Evolutionary conservation across 92 coral and sea anemone genomes (phyloP), one percentile per base, ranked within the genome.

Genomic region (Epizoanthus fatuus): DNA sequence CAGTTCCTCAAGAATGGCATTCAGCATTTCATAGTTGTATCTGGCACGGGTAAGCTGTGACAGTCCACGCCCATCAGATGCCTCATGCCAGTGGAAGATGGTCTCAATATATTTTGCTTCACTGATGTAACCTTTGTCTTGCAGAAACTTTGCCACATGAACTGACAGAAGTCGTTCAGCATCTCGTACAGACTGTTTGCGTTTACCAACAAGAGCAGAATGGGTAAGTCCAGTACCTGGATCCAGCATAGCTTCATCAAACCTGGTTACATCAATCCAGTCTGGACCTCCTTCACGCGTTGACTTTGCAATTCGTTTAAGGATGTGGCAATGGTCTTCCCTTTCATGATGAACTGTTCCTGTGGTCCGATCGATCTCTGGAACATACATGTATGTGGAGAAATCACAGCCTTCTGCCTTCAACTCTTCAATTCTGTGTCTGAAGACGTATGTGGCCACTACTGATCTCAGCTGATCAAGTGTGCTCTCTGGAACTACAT

Each of bases 21-120:
- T 91, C 7, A 94, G 63, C 98, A 94, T 94, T 0, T 71, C 85
- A 86, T 89, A 89, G 78, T 94, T 94, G 55, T 79, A 88, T n/a
- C 79, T 88, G 60, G 89, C 88, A 13, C 97, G 69, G 14, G 81
- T 80, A 55, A 93, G 76, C 85, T 94, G 81, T 5, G 93, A 78
- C 5, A 93, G 55, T 2, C 93, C 93, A n/a, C 97, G 42, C 1
- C 97, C 93, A 86, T 94, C 95, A 16, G 93, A 91, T 29, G 93
- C 95, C 55, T 91, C 91, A 38, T 93, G 94, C 94, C 96, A 91
- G 3, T 94, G 94, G 17, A 92, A 92, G 22, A 93, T 89, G 13
- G 63, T 87, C 40, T 67, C 52, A 6, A 93, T 84, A 59, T 90
- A 93, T 4, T 37, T 73, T 3, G 72, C 96, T 64, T 93, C 92